These are phyloP conservation scores for Drepana falcataria DNA, from an alignment of 2,888 invertebrate species.

Conservation along the genomic window DNA sequence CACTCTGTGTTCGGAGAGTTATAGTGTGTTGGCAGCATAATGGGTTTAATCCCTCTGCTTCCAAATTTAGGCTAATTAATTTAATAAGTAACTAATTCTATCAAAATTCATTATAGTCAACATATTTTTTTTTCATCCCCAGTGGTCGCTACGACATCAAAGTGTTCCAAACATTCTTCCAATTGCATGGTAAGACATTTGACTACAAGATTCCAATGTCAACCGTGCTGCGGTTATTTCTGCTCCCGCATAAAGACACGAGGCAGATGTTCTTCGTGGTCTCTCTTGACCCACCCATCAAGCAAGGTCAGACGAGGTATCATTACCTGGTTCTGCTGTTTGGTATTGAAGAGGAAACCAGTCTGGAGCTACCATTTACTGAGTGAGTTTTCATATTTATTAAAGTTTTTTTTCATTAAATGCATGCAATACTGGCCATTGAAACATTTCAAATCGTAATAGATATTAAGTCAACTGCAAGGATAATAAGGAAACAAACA, in stretches of 20 bases:
- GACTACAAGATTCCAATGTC: constrained; percentile 99
- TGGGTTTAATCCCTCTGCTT: too few species aligned
- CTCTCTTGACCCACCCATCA: constrained; percentile 98
- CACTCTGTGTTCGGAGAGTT: too few species aligned
- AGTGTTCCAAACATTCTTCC: constrained; percentile 85
- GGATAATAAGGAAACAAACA: too few species aligned
- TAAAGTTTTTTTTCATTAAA: not conserved
- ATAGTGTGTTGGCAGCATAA: too few species aligned
- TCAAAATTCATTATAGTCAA: constrained; percentile 2
- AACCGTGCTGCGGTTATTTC: constrained; percentile 94
- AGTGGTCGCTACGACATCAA: constrained; percentile 98
- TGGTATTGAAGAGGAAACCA: constrained; percentile 95
- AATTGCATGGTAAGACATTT: constrained; percentile 96
- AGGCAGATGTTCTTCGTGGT: constrained; percentile 99
- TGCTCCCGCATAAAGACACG: constrained; percentile 98
- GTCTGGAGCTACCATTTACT: constrained; percentile 92
- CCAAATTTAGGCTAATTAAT: too few species aligned
- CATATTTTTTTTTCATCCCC: constrained; percentile 40
- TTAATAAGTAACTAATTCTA: not conserved
- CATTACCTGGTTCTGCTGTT: constrained; percentile 97
- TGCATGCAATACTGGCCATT: too few species aligned
- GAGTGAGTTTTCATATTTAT: constrained; percentile 81
- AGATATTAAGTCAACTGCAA: too few species aligned
- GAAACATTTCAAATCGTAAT: too few species aligned
- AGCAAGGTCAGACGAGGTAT: constrained; percentile 99